These are phyloP conservation scores for Drosophila pallidifrons DNA, from an alignment of 1,140 invertebrate species.

Conservation along the genomic window DNA sequence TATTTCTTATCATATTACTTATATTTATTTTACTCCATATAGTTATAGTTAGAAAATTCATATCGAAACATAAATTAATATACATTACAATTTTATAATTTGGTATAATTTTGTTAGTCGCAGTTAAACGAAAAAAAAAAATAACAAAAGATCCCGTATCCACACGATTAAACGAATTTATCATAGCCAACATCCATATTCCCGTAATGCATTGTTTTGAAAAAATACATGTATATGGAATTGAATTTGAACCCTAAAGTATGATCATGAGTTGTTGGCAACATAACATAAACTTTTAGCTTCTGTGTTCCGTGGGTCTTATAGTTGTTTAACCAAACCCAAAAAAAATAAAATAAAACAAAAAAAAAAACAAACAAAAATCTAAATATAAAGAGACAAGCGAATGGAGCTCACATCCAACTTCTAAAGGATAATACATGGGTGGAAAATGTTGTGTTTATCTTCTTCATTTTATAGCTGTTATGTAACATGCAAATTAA, in stretches of 20 bases:
- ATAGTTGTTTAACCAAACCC: neutral
- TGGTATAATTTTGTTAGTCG: neutral
- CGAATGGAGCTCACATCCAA: neutral
- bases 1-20: neutral
- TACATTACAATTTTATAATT: neutral
- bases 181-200: neutral
- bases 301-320: constrained; percentile 24
- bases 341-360: neutral
- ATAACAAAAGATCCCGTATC: neutral
- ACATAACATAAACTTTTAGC: constrained; percentile 6
- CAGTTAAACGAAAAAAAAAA: neutral
- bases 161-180: neutral
- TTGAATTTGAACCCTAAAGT: constrained; percentile 6
- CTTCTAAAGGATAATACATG: constrained; percentile 21
- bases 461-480: constrained; percentile 24
- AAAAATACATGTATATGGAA: neutral
- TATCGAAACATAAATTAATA: neutral
- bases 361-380: too few species aligned
- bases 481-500: constrained; percentile 42
- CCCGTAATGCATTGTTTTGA: constrained; percentile 1
- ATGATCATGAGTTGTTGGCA: constrained; percentile 14
- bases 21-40: too few species aligned
- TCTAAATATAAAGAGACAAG: neutral
- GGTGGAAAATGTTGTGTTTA: constrained; percentile 24
- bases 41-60: neutral